Evolutionary conservation across 1,140 invertebrate genomes (phyloP).

Genomic region (Venturia canescens): DNA sequence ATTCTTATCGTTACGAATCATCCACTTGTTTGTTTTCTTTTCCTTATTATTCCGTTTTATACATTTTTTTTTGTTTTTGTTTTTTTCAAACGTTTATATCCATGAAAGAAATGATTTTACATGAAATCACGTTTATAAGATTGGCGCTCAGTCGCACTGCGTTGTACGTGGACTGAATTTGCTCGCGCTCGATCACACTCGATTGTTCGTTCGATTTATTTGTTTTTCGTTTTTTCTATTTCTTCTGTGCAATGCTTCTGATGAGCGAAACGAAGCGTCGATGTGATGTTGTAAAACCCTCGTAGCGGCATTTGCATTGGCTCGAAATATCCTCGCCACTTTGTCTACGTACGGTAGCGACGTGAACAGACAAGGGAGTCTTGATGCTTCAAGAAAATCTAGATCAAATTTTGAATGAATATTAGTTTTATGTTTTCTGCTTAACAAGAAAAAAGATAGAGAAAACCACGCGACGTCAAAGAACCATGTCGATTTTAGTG

Average conservation of each 20-base stretch:
- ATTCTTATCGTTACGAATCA: slow-evolving; percentile 5
- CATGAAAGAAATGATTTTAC: slow-evolving; percentile 14
- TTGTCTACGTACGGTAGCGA: slow-evolving; percentile 3
- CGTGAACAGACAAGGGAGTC: background rate
- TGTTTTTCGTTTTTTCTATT: slow-evolving; percentile 49
- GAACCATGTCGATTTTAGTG: slow-evolving; percentile 14
- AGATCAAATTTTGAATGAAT: background rate
- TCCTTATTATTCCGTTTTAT: slow-evolving; percentile 3
- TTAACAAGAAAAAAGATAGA: background rate
- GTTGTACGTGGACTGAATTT: slow-evolving; percentile 23
- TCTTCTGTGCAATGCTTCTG: slow-evolving; percentile 32
- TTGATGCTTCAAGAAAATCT: background rate
- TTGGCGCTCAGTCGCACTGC: slow-evolving; percentile 32
- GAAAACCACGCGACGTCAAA: background rate
- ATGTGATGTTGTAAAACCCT: slow-evolving; percentile 52
- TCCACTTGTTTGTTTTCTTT: background rate
- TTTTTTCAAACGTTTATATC: slow-evolving; percentile 19
- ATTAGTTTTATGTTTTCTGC: slow-evolving; percentile 18
- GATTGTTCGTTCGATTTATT: slow-evolving; percentile 42
- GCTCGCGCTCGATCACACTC: slow-evolving; percentile 30
- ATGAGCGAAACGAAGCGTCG: slow-evolving; percentile 32
- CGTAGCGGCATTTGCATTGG: slow-evolving; percentile 55
- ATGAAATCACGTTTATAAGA: slow-evolving; percentile 36
- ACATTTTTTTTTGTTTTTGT: background rate
- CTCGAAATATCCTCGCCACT: slow-evolving; percentile 25